Percentiles rank a stretch among this genome's conserved stretches.
phyloP scores from a whole-genome alignment of 2,113 vertebrate genomes.

The Oreocharis arfaki region DNA sequence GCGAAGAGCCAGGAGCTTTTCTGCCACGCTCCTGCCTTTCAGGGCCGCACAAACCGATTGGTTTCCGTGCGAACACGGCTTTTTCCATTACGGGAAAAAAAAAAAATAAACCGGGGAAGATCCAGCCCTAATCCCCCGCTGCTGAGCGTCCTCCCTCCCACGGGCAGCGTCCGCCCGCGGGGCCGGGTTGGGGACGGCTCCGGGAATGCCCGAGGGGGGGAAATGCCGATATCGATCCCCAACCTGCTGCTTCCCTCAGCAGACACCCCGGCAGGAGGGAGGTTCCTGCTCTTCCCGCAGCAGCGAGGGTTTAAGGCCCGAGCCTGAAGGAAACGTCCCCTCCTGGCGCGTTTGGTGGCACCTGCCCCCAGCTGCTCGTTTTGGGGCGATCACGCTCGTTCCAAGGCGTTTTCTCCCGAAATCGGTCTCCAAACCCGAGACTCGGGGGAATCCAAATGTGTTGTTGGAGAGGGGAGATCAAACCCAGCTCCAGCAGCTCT shows the following conservation, averaged over 20 bases:
- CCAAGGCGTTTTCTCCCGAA: not conserved
- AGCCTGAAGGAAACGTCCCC: not conserved
- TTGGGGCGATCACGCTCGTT: not conserved
- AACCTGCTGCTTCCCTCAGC: not conserved
- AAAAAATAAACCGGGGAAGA: rapidly evolving
- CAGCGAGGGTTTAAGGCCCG: not conserved
- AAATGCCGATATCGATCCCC: not conserved
- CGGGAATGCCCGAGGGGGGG: not conserved
- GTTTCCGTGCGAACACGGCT: not conserved
- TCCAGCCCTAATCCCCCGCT: rapidly evolving
- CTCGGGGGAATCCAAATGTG: not conserved
- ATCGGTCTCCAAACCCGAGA: not conserved
- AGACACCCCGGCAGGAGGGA: not conserved
- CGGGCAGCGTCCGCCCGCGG: not conserved
- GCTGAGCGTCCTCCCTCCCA: not conserved
- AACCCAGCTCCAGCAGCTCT: not conserved
- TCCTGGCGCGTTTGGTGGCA: rapidly evolving
- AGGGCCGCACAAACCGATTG: not conserved
- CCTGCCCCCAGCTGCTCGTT: not conserved
- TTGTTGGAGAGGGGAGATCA: not conserved
- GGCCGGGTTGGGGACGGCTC: not conserved
- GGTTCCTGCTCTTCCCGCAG: not conserved
- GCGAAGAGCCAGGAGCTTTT: not conserved
- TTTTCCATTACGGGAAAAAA: not conserved
- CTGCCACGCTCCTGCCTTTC: not conserved